Percentiles rank a stretch among this genome's conserved stretches.
These are phyloP conservation scores for Darevskia mixta DNA, from an alignment of 2,797 vertebrate genomes.

Conservation along the genomic window DNA sequence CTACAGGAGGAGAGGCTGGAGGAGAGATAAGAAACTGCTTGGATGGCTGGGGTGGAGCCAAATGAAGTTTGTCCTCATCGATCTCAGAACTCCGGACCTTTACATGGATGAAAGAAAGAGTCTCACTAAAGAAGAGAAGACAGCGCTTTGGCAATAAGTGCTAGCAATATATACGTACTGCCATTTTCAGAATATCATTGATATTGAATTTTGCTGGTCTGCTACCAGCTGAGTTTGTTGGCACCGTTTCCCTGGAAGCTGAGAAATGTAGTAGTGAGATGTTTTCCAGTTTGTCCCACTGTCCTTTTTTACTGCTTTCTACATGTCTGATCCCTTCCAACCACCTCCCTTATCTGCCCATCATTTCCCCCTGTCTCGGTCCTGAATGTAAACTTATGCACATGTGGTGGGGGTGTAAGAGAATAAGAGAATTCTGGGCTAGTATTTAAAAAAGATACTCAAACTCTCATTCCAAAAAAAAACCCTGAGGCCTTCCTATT, in stretches of 20 bases:
- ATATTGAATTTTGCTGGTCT: background rate
- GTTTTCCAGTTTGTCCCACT: too few species aligned
- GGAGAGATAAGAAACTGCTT: slow-evolving; percentile 92
- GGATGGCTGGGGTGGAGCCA: slow-evolving; percentile 88
- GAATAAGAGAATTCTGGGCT: too few species aligned
- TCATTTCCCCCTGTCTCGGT: too few species aligned
- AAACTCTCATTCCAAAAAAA: too few species aligned
- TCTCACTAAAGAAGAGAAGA: slow-evolving; percentile 18
- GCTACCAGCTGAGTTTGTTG: background rate
- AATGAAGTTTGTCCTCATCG: slow-evolving; percentile 87
- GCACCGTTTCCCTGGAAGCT: background rate
- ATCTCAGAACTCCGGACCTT: slow-evolving; percentile 86
- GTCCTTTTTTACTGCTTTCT: too few species aligned
- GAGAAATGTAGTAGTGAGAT: too few species aligned
- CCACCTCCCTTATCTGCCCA: too few species aligned
- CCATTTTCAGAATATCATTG: background rate
- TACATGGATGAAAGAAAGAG: slow-evolving; percentile 49
- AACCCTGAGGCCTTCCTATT: too few species aligned
- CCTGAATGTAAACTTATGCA: too few species aligned
- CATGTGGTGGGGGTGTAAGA: too few species aligned
- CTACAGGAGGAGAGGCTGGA: slow-evolving; percentile 87
- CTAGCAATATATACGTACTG: background rate
- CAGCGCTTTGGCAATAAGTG: slow-evolving; percentile 21
- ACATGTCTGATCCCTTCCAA: too few species aligned
- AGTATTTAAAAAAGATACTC: too few species aligned